Conservation (phyloP, 2,888 invertebrate genomes). For the Rhagophthalmus giganteus region DNA sequence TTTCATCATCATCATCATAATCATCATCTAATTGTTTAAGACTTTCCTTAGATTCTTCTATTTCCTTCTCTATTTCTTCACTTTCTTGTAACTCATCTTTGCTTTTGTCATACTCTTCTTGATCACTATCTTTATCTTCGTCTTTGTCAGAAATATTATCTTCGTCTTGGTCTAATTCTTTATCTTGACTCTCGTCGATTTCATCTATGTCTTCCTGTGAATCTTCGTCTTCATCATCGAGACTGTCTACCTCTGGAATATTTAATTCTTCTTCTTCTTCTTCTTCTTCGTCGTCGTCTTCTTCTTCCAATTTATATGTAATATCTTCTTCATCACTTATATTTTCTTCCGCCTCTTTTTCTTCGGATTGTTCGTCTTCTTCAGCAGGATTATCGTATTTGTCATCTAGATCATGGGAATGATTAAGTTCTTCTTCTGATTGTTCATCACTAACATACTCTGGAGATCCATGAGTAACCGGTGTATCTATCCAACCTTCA, state of each 20-base stretch:
- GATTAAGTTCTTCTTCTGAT: constrained; percentile 32
- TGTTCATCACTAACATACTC: constrained; percentile 17
- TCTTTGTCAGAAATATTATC: constrained; percentile 33
- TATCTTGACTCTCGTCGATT: constrained; percentile 20
- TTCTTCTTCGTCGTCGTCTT: constrained; percentile 46
- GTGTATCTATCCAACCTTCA: constrained; percentile 77
- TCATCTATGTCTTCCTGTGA: constrained; percentile 29
- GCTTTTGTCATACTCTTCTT: constrained; percentile 36
- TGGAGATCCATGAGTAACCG: constrained; percentile 45
- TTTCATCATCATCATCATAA: constrained; percentile 36
- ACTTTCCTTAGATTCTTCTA: constrained; percentile 52
- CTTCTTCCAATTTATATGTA: too few species aligned
- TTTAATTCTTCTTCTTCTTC: constrained; percentile 31
- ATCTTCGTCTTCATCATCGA: not conserved
- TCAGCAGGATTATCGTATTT: constrained; percentile 38
- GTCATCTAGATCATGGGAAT: constrained; percentile 41
- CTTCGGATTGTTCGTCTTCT: constrained; percentile 35
- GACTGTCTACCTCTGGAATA: constrained; percentile 4
- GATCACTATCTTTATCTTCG: constrained; percentile 29
- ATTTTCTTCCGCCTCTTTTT: constrained; percentile 40
- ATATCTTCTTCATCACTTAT: constrained; percentile 40
- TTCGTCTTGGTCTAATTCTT: constrained; percentile 31
- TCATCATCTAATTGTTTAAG: constrained; percentile 52
- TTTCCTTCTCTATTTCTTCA: constrained; percentile 44
- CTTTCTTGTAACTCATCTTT: constrained; percentile 40